Base-by-base conservation (phyloP, 2,888 invertebrate species). In the Mechanitis mazaeus region DNA sequence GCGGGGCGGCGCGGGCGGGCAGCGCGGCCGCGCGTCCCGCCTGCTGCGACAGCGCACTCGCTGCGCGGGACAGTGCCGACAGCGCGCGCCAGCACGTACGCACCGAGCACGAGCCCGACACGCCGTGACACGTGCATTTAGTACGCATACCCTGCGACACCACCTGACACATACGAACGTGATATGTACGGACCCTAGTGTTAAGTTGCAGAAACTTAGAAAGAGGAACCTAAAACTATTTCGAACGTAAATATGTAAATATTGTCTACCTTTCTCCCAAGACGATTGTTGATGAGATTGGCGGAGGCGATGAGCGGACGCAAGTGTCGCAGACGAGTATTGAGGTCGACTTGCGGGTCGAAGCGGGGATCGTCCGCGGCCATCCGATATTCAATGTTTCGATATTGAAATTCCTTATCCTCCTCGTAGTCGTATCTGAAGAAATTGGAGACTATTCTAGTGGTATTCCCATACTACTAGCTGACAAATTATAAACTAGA, bases 41-140 rank as follows among this genome's bases (percentile, higher is more conserved):
- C 72, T 86, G 85, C 53, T 73, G 77, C 50, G 84, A 84, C 64
- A 86, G 81, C 69, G 92, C 91, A 45, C 91, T 88, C 71, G 94
- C 92, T 66, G 94, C 92, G 85, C 75, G 92, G 82, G 81, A 93
- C 87, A 78, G 93, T 81, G 76, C 90, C 3, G 95, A 93, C 70
- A 95, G 83, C 1, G 95, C 92, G 71, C 93, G 92, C 95, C 95
- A 96, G 78, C 95, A 96, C 50, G 95, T 95, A 77, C 94, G 94
- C 72, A 95, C 93, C 70, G 94, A 94, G 80, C 95, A 95, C 58
- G 95, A 95, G 0, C 95, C 95, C 12, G 95, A 95, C 61, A 96
- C 95, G 46, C 96, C 96, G 85, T 96, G 95, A 74, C 96, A 96
- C 76, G 95, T 95, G 90, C 96, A 96, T 77, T 95, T 89, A 6